These are phyloP conservation scores for Apis mellifera DNA, from an alignment of 1,140 invertebrate species.

Conservation along the genomic window DNA sequence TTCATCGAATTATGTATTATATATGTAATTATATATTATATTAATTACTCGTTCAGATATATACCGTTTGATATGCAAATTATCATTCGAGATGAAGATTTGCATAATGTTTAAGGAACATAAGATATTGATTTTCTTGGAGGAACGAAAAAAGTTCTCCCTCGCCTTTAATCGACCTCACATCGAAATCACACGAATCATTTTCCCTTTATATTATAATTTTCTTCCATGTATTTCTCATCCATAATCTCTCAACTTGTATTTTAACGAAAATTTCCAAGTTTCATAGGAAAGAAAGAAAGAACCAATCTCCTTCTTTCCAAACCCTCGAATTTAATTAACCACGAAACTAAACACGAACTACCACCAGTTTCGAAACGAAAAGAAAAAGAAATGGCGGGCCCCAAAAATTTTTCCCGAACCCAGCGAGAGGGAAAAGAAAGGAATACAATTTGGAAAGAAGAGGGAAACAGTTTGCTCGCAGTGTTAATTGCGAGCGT, in stretches of 20 bases:
- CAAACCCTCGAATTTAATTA: not conserved
- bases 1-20: slow-evolving; percentile 34
- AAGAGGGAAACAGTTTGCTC: not conserved
- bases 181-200: too few relatives aligned
- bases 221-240: too few relatives aligned
- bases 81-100: not conserved
- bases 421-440: slow-evolving; percentile 19
- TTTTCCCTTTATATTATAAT: too few relatives aligned
- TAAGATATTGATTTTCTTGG: too few relatives aligned
- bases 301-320: too few relatives aligned
- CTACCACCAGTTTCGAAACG: too few relatives aligned
- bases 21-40: too few relatives aligned
- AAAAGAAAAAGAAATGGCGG: not conserved
- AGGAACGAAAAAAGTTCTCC: too few relatives aligned
- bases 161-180: too few relatives aligned
- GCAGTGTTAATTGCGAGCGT: slow-evolving; percentile 44
- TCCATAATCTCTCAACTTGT: too few relatives aligned
- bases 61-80: not conserved
- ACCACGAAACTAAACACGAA: not conserved
- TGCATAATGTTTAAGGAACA: not conserved
- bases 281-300: too few relatives aligned
- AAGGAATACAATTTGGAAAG: slow-evolving; percentile 30
- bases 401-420: not conserved
- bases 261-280: too few relatives aligned
- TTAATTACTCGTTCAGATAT: slow-evolving; percentile 52